phyloP scores from a whole-genome alignment of 2,888 invertebrate genomes.

The Phengaris arion region DNA sequence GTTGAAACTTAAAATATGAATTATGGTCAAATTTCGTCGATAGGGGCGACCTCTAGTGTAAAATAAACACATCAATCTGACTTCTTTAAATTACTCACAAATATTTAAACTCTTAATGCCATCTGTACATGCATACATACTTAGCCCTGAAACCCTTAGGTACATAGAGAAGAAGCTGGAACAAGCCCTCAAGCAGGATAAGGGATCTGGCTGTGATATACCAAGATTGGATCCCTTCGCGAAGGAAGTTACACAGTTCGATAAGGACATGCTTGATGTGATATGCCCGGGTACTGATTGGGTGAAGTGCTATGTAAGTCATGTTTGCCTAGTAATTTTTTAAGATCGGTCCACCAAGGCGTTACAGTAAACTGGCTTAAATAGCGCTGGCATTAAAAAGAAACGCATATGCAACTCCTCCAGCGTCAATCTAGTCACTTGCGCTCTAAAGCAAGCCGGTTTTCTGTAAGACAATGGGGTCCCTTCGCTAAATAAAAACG shows the following conservation, averaged over 20 bases:
- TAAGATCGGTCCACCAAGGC: background rate
- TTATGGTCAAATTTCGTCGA: no score
- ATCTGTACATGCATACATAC: background rate
- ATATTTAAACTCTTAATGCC: background rate
- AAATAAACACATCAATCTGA: no score
- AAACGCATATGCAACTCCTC: no score
- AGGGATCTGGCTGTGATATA: constrained; percentile 63
- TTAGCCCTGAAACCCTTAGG: constrained; percentile 42
- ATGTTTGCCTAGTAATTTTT: constrained; percentile 30
- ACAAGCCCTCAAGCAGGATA: constrained; percentile 59
- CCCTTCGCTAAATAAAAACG: no score
- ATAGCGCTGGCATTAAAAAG: no score
- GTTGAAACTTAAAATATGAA: no score
- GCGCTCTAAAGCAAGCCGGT: no score
- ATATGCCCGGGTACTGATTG: constrained; percentile 85
- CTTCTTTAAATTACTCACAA: no score
- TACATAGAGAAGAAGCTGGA: constrained; percentile 59
- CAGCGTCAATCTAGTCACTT: no score
- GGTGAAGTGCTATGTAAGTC: constrained; percentile 86
- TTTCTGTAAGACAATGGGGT: no score
- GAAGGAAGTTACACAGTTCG: constrained; percentile 86
- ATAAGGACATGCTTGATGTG: constrained; percentile 81
- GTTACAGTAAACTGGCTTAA: no score
- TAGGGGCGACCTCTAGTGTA: no score
- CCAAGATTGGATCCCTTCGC: constrained; percentile 76